These are phyloP conservation scores for Coreoperca whiteheadi DNA, from an alignment of 2,113 vertebrate genomes.

Conservation along the genomic window DNA sequence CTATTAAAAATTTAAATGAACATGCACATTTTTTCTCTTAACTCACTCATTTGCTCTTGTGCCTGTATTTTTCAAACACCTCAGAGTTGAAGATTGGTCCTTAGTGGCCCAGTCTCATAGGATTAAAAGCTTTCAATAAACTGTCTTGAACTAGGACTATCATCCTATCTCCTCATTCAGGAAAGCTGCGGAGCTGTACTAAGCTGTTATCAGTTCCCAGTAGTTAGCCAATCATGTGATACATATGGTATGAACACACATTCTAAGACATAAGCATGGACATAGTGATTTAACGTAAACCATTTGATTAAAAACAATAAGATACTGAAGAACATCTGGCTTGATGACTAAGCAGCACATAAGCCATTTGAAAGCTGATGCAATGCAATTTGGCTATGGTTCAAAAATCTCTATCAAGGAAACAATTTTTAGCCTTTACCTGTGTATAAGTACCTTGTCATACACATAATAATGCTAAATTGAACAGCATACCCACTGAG, in stretches of 20 bases:
- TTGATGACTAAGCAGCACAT: background rate
- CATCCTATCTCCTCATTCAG: background rate
- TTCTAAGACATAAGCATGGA: background rate
- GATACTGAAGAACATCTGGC: background rate
- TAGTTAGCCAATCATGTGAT: background rate
- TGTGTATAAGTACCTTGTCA: background rate
- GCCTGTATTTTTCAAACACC: background rate
- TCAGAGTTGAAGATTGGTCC: background rate
- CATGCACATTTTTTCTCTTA: background rate
- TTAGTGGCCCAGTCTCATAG: background rate
- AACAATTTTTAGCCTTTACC: slow-evolving; percentile 14
- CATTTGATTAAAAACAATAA: background rate
- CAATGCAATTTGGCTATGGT: background rate
- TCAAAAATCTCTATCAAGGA: background rate
- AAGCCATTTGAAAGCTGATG: background rate
- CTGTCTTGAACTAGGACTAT: background rate
- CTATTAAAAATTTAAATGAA: background rate
- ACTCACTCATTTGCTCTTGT: background rate
- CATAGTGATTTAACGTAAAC: background rate
- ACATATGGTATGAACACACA: background rate
- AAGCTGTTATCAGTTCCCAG: background rate
- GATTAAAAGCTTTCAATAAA: background rate
- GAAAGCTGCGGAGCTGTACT: background rate
- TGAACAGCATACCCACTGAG: background rate
- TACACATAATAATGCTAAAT: background rate